Evolutionary conservation across 2,888 invertebrate species (phyloP), one percentile per base, ranked within the genome.

Genomic region (Perithous albicinctus): DNA sequence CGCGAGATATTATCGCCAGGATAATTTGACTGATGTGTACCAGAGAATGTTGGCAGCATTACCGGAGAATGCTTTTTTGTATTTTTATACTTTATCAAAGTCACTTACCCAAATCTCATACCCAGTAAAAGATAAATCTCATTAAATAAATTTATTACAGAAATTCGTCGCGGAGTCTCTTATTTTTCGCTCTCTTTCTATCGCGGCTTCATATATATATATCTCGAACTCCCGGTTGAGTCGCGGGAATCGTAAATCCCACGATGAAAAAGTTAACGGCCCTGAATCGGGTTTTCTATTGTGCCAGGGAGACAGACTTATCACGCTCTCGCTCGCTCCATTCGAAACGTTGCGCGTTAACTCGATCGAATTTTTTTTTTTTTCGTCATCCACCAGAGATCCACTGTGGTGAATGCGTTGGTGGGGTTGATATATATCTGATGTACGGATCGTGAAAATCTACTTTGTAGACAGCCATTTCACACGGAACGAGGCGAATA

Each of bases 211-310:
- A 61, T 64, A 18, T 20, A 20, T 20, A 20, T 20, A 38, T 7
- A 48, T 48, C 20, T 20, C 20, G 10, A 10, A 18, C 51, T 23
- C 43, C 59, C 61, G 32, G 20, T 15, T 43, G 23, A 6, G 63
- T 18, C 38, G 59, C 75, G 48, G 46, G 43, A n/a, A 67, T 72
- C 78, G 77, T 87, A 89, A 91, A 89, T 91, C 89, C 86, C 84
- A 83, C 89, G 86, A 88, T 87, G 85, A 86, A 83, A 82, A 86
- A 89, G 90, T 89, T 88, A 87, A 90, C 86, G 84, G 85, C 84
- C 87, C 63, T 78, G 86, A 87, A 86, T 86, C 85, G 83, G 80
- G 77, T n/a, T 88, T 88, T 86, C 87, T 82, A 86, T 88, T 87
- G 86, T 84, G 72, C 74, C 78, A 15, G 75, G 51, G 76, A 78